A percentile compares a stretch with the other conserved stretches of the same genome.
Evolutionary conservation across 2,888 invertebrate species (phyloP).

Genomic region (Steinernema carpocapsae): DNA sequence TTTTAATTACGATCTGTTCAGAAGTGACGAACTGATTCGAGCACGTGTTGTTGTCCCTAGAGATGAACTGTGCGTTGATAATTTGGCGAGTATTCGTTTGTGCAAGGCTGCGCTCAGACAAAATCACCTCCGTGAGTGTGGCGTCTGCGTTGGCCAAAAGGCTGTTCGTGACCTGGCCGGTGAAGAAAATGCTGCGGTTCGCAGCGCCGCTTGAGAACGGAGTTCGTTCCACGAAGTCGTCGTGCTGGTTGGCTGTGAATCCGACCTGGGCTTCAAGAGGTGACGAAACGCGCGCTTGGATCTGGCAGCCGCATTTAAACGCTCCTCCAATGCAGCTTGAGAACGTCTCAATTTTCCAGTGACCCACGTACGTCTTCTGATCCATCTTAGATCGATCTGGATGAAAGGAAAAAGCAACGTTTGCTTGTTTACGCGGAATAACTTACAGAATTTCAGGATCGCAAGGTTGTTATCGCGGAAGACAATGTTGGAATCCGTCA

Average conservation of each 20-base stretch:
- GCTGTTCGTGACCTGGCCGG: background rate
- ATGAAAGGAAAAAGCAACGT: background rate
- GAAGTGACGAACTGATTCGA: conserved; percentile 31
- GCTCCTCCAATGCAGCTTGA: background rate
- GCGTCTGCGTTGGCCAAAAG: conserved; percentile 3
- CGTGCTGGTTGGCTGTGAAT: background rate
- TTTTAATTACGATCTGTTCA: background rate
- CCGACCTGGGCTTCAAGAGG: conserved; percentile 14
- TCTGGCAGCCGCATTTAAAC: background rate
- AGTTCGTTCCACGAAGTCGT: conserved; percentile 25
- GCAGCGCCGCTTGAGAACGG: conserved; percentile 4
- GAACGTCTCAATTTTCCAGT: background rate
- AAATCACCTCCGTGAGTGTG: background rate
- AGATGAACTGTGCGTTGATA: background rate
- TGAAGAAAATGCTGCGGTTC: background rate
- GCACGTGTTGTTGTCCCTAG: conserved; percentile 7
- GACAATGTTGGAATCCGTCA: conserved; percentile 17
- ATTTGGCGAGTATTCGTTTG: background rate
- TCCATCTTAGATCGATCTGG: conserved; percentile 1
- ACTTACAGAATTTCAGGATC: conserved; percentile 16
- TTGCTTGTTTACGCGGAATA: background rate
- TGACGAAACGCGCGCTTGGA: background rate
- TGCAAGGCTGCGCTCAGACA: background rate
- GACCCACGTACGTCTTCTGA: background rate
- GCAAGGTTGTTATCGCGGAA: conserved; percentile 3